phyloP scores from a whole-genome alignment of 2,888 invertebrate genomes.

The Eristalinus sepulchralis region DNA sequence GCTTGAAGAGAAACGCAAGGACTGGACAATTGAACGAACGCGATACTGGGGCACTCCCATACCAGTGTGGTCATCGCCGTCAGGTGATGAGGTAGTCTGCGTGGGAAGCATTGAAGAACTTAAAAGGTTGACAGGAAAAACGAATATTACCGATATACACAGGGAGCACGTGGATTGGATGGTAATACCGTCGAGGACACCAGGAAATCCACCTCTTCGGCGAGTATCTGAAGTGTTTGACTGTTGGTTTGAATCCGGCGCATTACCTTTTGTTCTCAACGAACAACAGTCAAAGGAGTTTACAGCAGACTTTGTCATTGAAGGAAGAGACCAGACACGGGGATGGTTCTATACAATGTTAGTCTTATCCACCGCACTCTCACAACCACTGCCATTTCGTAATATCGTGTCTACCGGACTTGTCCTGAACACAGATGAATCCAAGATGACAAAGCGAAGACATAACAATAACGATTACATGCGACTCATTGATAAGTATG shows the following conservation, averaged over 20 bases:
- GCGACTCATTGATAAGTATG: slow-evolving; percentile 92
- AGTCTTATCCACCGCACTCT: slow-evolving; percentile 94
- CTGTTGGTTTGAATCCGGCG: slow-evolving; percentile 99
- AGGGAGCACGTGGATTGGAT: slow-evolving; percentile 94
- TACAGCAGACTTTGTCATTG: slow-evolving; percentile 96
- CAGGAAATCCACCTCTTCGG: slow-evolving; percentile 91
- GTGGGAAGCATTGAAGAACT: slow-evolving; percentile 95
- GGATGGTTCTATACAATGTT: slow-evolving; percentile 98
- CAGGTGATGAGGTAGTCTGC: slow-evolving; percentile 93
- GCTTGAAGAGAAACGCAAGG: slow-evolving; percentile 95
- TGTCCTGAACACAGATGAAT: slow-evolving; percentile 94
- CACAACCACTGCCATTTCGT: slow-evolving; percentile 95
- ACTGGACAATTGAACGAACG: slow-evolving; percentile 97
- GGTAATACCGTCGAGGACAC: slow-evolving; percentile 91
- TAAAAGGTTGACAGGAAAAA: slow-evolving; percentile 87
- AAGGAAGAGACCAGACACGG: slow-evolving; percentile 96
- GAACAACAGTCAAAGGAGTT: slow-evolving; percentile 94
- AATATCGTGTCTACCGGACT: slow-evolving; percentile 96
- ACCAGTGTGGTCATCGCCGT: slow-evolving; percentile 95
- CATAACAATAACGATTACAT: slow-evolving; percentile 98
- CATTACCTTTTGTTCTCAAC: slow-evolving; percentile 95
- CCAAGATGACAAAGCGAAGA: slow-evolving; percentile 98
- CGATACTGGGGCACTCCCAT: slow-evolving; percentile 99
- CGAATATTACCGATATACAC: slow-evolving; percentile 92
- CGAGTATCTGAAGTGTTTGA: slow-evolving; percentile 97